phyloP scores from a whole-genome alignment of 2,113 vertebrate genomes.

The Daubentonia madagascariensis region DNA sequence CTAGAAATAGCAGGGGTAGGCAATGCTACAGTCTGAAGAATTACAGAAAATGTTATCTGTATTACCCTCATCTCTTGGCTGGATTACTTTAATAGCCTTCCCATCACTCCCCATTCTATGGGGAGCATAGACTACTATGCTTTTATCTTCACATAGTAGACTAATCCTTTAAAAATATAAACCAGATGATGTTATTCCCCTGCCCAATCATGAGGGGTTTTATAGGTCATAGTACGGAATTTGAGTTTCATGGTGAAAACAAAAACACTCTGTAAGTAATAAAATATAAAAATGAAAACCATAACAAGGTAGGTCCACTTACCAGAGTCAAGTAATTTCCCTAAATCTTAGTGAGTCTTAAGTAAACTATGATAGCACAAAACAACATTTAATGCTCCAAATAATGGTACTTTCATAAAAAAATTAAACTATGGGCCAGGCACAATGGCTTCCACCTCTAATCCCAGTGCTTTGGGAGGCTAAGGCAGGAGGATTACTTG shows the following conservation, averaged over 20 bases:
- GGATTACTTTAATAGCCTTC: not conserved
- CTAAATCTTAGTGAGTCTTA: not conserved
- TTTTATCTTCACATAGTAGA: not conserved
- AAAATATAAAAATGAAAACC: not conserved
- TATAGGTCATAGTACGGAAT: not conserved
- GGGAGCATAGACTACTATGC: too few species aligned
- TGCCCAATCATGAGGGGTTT: not conserved
- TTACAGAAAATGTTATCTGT: not conserved
- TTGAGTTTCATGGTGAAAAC: not conserved
- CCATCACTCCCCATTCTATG: not conserved
- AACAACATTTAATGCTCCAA: not conserved
- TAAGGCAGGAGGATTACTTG: too few species aligned
- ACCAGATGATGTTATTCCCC: not conserved
- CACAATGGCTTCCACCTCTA: too few species aligned
- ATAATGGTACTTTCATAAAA: not conserved
- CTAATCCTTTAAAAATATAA: not conserved
- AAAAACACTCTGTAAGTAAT: not conserved
- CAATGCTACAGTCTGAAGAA: not conserved
- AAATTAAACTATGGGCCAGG: not conserved
- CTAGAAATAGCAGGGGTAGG: not conserved
- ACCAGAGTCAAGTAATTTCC: slow-evolving; percentile 6
- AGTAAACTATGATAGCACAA: not conserved
- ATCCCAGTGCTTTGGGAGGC: too few species aligned
- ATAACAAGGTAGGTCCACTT: not conserved
- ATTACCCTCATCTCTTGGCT: not conserved